These are phyloP conservation scores for Hypomesus transpacificus DNA, from an alignment of 2,113 vertebrate species.

Conservation along the genomic window DNA sequence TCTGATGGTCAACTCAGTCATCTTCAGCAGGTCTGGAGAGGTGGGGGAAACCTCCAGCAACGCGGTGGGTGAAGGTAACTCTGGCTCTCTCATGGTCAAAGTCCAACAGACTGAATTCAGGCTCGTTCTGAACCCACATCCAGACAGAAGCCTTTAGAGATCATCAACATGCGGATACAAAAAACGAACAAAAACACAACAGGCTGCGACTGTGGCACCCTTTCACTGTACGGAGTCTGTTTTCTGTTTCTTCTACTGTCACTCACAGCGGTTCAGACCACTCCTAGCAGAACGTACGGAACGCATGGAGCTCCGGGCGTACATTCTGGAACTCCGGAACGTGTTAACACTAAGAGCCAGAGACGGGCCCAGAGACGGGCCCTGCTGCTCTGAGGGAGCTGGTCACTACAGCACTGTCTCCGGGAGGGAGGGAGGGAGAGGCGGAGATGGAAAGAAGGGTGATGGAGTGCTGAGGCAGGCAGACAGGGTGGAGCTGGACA, in stretches of 20 bases:
- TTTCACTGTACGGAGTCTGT: constrained; percentile 46
- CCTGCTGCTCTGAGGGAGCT: neutral
- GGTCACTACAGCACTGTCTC: neutral
- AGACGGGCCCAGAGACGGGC: no score
- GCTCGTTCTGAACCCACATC: constrained; percentile 28
- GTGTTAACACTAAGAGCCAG: constrained; percentile 49
- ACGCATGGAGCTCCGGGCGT: no score
- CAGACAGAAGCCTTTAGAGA: constrained; percentile 39
- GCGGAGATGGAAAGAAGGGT: neutral
- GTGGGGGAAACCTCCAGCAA: neutral
- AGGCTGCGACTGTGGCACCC: constrained; percentile 67
- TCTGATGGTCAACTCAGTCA: constrained; percentile 3
- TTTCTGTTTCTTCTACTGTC: constrained; percentile 15
- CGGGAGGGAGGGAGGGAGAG: neutral
- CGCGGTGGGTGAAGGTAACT: neutral
- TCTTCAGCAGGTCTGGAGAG: constrained; percentile 30
- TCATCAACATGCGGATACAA: constrained; percentile 64
- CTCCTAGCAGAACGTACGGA: no score
- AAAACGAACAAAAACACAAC: constrained; percentile 33
- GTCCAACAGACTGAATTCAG: constrained; percentile 45
- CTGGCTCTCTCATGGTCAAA: neutral
- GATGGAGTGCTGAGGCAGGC: constrained; percentile 1
- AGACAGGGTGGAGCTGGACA: neutral
- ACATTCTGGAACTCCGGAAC: constrained; percentile 16
- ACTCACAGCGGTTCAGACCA: neutral